Evolutionary conservation across 2,888 invertebrate genomes (phyloP).

Genomic region (Acronicta alni): DNA sequence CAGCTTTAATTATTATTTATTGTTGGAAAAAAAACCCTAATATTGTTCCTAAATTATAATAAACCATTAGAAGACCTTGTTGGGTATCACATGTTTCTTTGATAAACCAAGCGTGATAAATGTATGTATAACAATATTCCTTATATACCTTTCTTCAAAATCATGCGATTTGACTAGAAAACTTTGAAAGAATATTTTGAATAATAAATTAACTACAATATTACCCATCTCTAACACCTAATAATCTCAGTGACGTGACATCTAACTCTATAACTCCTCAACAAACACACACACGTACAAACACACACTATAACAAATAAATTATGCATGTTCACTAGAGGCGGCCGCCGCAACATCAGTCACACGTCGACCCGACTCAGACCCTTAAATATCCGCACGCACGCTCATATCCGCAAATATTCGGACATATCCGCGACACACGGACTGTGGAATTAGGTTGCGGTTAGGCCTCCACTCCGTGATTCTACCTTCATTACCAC

Average conservation of each 20-base stretch:
- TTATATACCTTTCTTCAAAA: too few species aligned
- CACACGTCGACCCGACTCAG: constrained; percentile 68
- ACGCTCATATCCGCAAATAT: constrained; percentile 58
- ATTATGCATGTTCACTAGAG: constrained; percentile 58
- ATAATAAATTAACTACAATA: constrained; percentile 5
- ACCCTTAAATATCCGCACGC: constrained; percentile 56
- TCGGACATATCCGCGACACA: constrained; percentile 57
- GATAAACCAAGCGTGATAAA: too few species aligned
- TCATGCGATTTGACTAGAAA: too few species aligned
- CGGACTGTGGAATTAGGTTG: constrained; percentile 58
- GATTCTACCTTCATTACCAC: constrained; percentile 51
- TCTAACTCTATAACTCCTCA: constrained; percentile 35
- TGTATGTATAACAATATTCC: too few species aligned
- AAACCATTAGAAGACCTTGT: too few species aligned
- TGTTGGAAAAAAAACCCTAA: too few species aligned
- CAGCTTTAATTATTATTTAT: too few species aligned
- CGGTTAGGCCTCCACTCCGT: constrained; percentile 46
- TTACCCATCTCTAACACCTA: constrained; percentile 28
- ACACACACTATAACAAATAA: constrained; percentile 47
- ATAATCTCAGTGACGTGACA: constrained; percentile 23
- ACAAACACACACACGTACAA: constrained; percentile 21
- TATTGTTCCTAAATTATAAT: too few species aligned
- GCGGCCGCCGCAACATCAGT: constrained; percentile 66
- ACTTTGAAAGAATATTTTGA: neutral
- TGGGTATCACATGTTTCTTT: too few species aligned